Base-by-base conservation (phyloP, 2,113 vertebrate species). In the Rana temporaria region DNA sequence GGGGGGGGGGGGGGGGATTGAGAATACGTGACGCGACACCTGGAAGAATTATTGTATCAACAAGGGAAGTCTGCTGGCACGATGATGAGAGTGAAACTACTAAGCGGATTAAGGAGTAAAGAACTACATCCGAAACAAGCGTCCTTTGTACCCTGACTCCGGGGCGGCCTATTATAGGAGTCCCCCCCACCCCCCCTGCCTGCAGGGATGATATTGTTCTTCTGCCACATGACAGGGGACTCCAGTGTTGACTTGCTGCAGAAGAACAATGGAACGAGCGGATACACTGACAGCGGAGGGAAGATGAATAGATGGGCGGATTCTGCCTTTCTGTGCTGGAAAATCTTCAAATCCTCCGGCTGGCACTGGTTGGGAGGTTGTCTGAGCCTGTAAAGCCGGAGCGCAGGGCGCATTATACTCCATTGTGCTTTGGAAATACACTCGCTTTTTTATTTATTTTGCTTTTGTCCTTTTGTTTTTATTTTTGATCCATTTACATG, bases 31-130 rank as follows among this genome's bases (percentile, higher is more conserved):
- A 60, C 59, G 42, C 48, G 42, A 70, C 20, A 70, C 22, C 69
- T 72, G 69, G 55, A 72, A 19, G 69, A 56, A 70, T 52, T 16
- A n/a, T 22, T 52, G 67, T 24, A 70, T 24, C 67, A 66, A 66
- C 62, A 64, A 34, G 69, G 22, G 52, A 18, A 72, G 53, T 57
- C 53, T 32, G 53, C 26, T 2, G 70, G 6, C 48, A 56, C 52
- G 20, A 56, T 57, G 70, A 57, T 73, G 53, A 17, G 32, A 19
- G 22, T 57, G 17, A 53, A 71, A 26, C 53, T 17, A 19, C 30
- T 73, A 34, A n/a, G 53, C n/a, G 70, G 70, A 73, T 73, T 73
- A 73, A 19, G 42, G 20, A 9, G 22, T 16, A 15, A 30, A 24
- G n/a, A 55, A 17, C 5, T 3, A 4, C 70, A 30, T 34, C 18